Percentiles rank a stretch among this genome's conserved stretches.
These are phyloP conservation scores for Julus scandinavius DNA, from an alignment of 2,888 invertebrate species.

Conservation along the genomic window DNA sequence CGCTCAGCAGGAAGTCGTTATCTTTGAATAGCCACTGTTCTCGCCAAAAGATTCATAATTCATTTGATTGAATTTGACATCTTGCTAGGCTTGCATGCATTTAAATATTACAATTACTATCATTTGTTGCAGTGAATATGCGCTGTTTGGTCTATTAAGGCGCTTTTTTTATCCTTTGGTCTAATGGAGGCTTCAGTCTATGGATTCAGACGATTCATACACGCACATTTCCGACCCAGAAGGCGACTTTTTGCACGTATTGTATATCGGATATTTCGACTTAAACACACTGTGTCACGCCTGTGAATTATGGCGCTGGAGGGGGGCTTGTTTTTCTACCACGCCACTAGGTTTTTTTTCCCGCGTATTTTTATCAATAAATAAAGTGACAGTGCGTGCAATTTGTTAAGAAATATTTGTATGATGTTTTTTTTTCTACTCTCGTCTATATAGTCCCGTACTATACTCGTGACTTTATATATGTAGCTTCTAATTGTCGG, in stretches of 20 bases:
- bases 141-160: not conserved
- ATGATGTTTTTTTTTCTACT: not conserved
- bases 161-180: not conserved
- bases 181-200: not conserved
- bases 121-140: conserved; percentile 12
- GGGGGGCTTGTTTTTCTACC: conserved; percentile 24
- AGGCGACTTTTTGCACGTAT: conserved; percentile 23
- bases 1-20: conserved; percentile 46
- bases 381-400: conserved; percentile 6
- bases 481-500: not conserved
- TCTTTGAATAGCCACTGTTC: not conserved
- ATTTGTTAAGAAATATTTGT: not conserved
- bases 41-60: conserved; percentile 43
- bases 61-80: conserved; percentile 20
- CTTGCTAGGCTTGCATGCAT: not conserved
- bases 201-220: not conserved
- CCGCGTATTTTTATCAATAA: conserved; percentile 9
- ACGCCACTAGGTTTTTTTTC: not conserved
- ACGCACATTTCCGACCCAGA: not conserved
- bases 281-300: conserved; percentile 30
- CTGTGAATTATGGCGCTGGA: conserved; percentile 39
- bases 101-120: conserved; percentile 48
- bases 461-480: not conserved
- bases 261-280: conserved; percentile 27
- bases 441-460: not conserved